Evolutionary conservation across 2,113 vertebrate genomes (phyloP).

Genomic region (Oreochromis spilurus): DNA sequence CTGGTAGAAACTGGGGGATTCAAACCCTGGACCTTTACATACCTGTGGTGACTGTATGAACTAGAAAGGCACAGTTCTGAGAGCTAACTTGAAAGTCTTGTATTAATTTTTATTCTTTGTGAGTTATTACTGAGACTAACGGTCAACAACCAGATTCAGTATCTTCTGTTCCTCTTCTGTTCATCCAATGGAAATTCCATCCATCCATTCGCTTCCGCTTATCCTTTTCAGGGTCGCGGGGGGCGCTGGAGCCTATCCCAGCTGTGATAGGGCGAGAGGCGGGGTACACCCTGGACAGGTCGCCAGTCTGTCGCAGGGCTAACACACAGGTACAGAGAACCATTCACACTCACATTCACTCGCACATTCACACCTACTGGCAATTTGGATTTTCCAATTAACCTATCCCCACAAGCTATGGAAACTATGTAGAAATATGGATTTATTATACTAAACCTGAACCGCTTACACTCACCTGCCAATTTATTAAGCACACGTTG

Average conservation of each 20-base stretch:
- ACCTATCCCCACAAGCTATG: no score
- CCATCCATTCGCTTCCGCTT: no score
- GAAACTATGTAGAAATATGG: not conserved
- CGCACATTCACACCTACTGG: no score
- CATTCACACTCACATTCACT: no score
- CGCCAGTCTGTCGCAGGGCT: no score
- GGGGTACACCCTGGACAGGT: no score
- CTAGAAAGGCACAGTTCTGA: not conserved
- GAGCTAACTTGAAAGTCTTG: not conserved
- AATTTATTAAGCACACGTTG: not conserved
- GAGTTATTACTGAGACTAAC: not conserved
- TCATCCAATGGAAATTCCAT: not conserved
- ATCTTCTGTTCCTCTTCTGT: not conserved
- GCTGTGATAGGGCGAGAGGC: no score
- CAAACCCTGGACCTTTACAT: not conserved
- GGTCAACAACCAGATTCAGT: not conserved
- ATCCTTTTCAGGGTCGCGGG: no score
- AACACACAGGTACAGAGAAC: no score
- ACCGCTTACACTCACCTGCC: fast-evolving
- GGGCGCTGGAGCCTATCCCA: no score
- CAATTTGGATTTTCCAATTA: no score
- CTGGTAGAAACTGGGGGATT: not conserved
- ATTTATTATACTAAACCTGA: not conserved
- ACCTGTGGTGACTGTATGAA: not conserved
- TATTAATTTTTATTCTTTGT: not conserved